These are phyloP conservation scores for Phataginus tetradactyla DNA, from an alignment of 2,797 vertebrate genomes.

Conservation along the genomic window DNA sequence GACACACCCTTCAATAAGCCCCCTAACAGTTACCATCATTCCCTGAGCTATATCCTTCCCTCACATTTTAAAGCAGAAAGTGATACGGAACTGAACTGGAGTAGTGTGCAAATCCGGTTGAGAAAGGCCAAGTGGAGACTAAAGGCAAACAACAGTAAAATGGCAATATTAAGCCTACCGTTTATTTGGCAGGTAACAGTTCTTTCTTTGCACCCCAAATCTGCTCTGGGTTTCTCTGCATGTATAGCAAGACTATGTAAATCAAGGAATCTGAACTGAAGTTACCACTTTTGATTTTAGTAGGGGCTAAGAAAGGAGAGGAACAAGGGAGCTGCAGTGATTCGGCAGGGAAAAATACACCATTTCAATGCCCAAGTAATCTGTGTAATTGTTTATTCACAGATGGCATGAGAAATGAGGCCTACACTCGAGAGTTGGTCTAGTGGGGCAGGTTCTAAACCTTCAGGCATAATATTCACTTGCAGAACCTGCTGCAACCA, in stretches of 20 bases:
- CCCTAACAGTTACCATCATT: neutral
- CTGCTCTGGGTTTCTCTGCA: neutral
- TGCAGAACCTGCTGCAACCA: neutral
- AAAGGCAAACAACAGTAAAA: neutral
- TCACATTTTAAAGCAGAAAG: neutral
- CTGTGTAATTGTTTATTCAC: neutral
- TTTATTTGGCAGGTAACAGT: neutral
- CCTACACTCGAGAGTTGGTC: neutral
- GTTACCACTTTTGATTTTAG: constrained; percentile 7
- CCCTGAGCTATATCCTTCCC: neutral
- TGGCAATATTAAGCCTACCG: neutral
- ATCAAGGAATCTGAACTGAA: neutral
- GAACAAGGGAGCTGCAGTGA: neutral
- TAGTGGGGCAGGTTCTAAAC: neutral
- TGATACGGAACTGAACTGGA: neutral
- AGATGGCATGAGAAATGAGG: neutral
- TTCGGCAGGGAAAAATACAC: neutral
- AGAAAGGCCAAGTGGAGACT: neutral
- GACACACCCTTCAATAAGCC: neutral
- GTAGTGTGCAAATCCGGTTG: neutral
- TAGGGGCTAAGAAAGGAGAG: neutral
- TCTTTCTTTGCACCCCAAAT: neutral
- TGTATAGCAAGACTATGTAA: neutral
- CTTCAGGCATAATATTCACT: neutral
- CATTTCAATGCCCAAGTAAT: neutral